Percentiles rank a stretch among this genome's conserved stretches.
Evolutionary conservation across 2,113 vertebrate genomes (phyloP).

Genomic region (Lontra canadensis): DNA sequence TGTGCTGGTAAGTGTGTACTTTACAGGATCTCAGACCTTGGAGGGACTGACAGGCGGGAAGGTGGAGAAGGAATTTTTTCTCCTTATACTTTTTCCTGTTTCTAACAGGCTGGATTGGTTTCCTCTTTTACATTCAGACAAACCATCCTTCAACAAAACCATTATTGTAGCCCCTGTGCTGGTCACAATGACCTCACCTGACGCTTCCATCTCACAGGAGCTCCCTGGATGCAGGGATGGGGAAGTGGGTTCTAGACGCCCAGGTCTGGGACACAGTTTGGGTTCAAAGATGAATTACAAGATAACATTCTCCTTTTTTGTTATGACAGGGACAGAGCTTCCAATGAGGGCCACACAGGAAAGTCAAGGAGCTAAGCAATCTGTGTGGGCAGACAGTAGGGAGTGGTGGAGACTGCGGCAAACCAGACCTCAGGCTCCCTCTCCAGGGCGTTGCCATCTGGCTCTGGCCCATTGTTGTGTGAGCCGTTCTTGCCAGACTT

Average conservation of each 20-base stretch:
- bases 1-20: neutral
- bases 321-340: neutral
- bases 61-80: neutral
- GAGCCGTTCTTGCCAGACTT: neutral
- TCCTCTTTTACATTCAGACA: neutral
- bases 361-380: neutral
- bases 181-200: neutral
- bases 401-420: neutral
- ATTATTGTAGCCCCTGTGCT: neutral
- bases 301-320: neutral
- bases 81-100: neutral
- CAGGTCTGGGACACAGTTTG: neutral
- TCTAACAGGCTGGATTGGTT: rapidly evolving
- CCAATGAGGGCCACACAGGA: neutral
- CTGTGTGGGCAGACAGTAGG: neutral
- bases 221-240: neutral
- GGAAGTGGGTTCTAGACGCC: rapidly evolving
- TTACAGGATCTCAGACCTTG: neutral
- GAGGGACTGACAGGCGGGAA: neutral
- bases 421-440: neutral
- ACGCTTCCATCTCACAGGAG: neutral
- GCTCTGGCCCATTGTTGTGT: rapidly evolving
- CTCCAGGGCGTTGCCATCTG: rapidly evolving
- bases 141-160: neutral
- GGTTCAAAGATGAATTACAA: neutral